Evolutionary conservation across 2,113 vertebrate genomes (phyloP).

Genomic region (Carassius gibelio): DNA sequence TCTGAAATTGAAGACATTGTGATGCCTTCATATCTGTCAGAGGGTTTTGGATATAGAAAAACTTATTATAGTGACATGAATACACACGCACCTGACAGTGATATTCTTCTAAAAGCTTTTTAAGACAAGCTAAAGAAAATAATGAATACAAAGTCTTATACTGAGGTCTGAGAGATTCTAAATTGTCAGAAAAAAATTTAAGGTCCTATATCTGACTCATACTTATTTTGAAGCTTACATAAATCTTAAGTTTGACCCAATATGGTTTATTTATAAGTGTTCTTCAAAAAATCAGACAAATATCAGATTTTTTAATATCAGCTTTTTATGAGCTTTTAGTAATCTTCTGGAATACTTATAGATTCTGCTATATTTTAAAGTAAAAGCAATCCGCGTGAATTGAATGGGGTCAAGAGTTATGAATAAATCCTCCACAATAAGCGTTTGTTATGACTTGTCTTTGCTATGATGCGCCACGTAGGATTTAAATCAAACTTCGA

Average conservation of each 20-base stretch:
- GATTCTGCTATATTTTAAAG: neutral
- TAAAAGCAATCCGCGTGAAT: neutral
- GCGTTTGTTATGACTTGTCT: neutral
- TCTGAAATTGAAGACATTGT: constrained; percentile 24
- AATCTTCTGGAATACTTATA: neutral
- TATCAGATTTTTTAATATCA: neutral
- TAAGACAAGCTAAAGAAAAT: neutral
- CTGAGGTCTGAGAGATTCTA: neutral
- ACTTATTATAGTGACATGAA: constrained; percentile 3
- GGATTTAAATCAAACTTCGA: too few relatives aligned
- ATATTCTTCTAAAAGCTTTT: neutral
- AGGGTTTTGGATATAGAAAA: neutral
- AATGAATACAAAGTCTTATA: neutral
- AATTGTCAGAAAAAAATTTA: neutral
- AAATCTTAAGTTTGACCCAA: neutral
- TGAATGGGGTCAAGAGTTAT: neutral
- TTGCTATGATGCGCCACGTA: too few relatives aligned
- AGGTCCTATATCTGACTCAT: neutral
- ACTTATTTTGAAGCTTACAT: neutral
- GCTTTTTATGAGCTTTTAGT: neutral
- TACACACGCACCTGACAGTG: neutral
- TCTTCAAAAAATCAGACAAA: neutral
- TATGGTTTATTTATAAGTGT: too few relatives aligned
- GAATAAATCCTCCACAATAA: constrained; percentile 5
- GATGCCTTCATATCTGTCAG: constrained; percentile 4